Conservation (phyloP, 2,888 invertebrate genomes). For the Melanophora roralis region DNA sequence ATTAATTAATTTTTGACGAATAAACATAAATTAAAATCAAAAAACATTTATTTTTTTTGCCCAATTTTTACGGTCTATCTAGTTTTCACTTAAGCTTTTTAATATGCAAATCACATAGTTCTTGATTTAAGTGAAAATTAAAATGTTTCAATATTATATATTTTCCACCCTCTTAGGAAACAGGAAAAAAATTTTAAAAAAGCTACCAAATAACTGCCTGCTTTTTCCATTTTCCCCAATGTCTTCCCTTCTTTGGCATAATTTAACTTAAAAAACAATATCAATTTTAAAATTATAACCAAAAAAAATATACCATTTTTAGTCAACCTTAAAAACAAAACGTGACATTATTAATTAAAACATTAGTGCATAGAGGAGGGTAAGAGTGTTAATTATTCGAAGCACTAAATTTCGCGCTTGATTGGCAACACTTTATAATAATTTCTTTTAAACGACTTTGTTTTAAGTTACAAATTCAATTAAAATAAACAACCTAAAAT, state of each 20-base stretch:
- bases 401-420: conserved; percentile 46
- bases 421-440: conserved; percentile 55
- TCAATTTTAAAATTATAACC: background rate
- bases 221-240: background rate
- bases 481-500: conserved; percentile 42
- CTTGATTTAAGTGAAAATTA: background rate
- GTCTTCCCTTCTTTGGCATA: no score
- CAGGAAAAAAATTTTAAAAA: no score
- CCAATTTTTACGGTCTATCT: no score
- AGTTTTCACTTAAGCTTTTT: no score
- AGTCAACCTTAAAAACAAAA: conserved; percentile 7
- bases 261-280: background rate
- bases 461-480: conserved; percentile 48
- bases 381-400: conserved; percentile 6
- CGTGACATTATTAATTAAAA: conserved; percentile 55
- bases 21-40: no score
- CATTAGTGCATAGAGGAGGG: background rate
- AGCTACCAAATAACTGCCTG: no score
- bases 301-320: background rate
- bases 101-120: conserved; percentile 44
- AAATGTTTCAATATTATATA: background rate
- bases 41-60: no score
- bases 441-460: conserved; percentile 4
- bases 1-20: no score
- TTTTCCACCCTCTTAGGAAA: background rate